Evolutionary conservation across 2,113 vertebrate species (phyloP).

Genomic region (Bubo scandiacus): DNA sequence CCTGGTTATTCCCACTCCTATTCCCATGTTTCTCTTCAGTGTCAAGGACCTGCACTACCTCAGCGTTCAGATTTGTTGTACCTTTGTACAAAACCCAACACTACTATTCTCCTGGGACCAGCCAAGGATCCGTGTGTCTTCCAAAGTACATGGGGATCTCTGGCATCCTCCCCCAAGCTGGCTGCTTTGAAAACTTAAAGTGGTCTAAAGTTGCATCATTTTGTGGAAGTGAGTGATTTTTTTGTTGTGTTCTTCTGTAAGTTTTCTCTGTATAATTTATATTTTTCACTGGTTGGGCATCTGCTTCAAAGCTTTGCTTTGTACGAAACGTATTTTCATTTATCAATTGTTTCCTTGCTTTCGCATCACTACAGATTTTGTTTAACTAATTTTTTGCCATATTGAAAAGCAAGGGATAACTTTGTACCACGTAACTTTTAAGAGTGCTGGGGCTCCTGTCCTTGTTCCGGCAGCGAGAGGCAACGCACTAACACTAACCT

Average conservation of each 20-base stretch:
- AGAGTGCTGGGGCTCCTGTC: not conserved
- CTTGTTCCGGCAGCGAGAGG: not conserved
- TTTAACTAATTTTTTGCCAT: not conserved
- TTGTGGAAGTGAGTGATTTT: slow-evolving; percentile 31
- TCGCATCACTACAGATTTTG: rapidly evolving
- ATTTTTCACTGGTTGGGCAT: not conserved
- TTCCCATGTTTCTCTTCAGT: not conserved
- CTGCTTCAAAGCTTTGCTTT: not conserved
- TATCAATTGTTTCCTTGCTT: not conserved
- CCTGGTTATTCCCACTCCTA: not conserved
- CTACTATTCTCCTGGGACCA: not conserved
- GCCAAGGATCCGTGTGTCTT: not conserved
- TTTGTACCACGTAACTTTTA: not conserved
- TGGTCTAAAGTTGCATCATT: not conserved
- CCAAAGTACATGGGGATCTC: not conserved
- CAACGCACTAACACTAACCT: not conserved
- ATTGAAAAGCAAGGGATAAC: not conserved
- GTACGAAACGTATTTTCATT: not conserved
- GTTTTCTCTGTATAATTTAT: not conserved
- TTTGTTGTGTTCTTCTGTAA: rapidly evolving
- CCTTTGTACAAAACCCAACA: slow-evolving; percentile 3
- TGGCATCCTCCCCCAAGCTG: not conserved
- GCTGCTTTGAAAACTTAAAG: not conserved
- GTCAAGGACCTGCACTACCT: not conserved
- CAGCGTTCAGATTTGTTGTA: not conserved